Conservation (phyloP, 2,888 invertebrate genomes). For the Chaetogeoica ovagalla region DNA sequence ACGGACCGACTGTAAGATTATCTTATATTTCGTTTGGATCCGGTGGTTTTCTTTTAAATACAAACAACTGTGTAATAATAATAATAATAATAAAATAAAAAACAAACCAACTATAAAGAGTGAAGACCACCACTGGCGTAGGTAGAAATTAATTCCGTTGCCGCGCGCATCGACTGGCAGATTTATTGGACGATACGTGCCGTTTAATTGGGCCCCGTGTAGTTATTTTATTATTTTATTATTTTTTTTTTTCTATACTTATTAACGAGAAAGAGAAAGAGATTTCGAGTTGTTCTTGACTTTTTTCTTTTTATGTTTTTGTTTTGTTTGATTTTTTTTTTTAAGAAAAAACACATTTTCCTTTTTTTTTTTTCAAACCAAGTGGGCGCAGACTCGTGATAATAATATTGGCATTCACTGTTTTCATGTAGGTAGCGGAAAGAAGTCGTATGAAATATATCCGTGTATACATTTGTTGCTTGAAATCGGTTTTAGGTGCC, state of each 20-base stretch:
- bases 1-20: not conserved
- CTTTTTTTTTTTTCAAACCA: not conserved
- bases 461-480: conserved; percentile 8
- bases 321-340: conserved; percentile 18
- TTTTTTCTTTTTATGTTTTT: conserved; percentile 34
- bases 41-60: not conserved
- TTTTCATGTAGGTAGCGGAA: conserved; percentile 43
- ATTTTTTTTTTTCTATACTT: conserved; percentile 35
- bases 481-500: not conserved
- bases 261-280: conserved; percentile 36
- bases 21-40: conserved; percentile 2
- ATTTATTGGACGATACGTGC: conserved; percentile 47
- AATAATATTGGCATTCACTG: conserved; percentile 36
- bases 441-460: conserved; percentile 28
- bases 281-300: conserved; percentile 28
- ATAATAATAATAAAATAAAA: conserved; percentile 48
- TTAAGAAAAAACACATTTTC: not conserved
- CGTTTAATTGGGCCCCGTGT: conserved; percentile 52
- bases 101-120: conserved; percentile 15
- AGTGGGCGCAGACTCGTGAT: conserved; percentile 35
- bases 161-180: conserved; percentile 47
- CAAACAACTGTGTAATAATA: conserved; percentile 22
- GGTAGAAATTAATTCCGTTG: conserved; percentile 52
- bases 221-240: conserved; percentile 16
- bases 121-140: conserved; percentile 50